These are phyloP conservation scores for Calyptommatus sinebrachiatus DNA, from an alignment of 2,113 vertebrate genomes.

Conservation along the genomic window DNA sequence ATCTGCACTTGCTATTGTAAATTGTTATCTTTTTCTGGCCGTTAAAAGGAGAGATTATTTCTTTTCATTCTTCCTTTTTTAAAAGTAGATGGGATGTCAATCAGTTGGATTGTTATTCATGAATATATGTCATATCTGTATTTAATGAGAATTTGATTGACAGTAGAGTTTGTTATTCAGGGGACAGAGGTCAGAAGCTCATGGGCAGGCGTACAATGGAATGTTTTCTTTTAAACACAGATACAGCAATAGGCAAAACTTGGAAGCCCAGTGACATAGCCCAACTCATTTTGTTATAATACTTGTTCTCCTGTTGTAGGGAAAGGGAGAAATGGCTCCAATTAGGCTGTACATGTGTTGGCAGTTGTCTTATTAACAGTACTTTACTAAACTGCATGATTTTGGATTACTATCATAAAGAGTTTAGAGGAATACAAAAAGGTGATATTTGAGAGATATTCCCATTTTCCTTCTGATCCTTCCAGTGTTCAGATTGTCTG, in stretches of 20 bases:
- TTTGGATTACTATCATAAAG: not conserved
- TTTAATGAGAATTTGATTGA: constrained; percentile 29
- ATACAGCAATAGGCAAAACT: not conserved
- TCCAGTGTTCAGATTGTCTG: too few species aligned
- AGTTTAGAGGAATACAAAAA: not conserved
- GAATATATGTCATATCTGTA: constrained; percentile 18
- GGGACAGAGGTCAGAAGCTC: constrained; percentile 19
- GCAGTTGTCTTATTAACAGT: not conserved
- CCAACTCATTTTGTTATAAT: not conserved
- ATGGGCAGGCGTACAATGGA: constrained; percentile 23
- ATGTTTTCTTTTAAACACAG: not conserved
- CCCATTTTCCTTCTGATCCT: too few species aligned
- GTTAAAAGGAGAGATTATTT: not conserved
- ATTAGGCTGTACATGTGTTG: not conserved
- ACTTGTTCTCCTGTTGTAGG: not conserved
- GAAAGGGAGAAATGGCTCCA: not conserved
- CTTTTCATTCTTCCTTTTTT: not conserved
- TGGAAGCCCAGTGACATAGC: not conserved
- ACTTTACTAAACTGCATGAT: not conserved
- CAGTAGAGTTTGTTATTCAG: constrained; percentile 19
- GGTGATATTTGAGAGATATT: not conserved
- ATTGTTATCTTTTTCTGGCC: not conserved
- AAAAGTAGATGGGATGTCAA: constrained; percentile 11
- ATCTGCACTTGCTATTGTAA: not conserved
- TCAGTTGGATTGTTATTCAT: constrained; percentile 22